Evolutionary conservation across 2,888 invertebrate species (phyloP).

Genomic region (Sericinus montela): DNA sequence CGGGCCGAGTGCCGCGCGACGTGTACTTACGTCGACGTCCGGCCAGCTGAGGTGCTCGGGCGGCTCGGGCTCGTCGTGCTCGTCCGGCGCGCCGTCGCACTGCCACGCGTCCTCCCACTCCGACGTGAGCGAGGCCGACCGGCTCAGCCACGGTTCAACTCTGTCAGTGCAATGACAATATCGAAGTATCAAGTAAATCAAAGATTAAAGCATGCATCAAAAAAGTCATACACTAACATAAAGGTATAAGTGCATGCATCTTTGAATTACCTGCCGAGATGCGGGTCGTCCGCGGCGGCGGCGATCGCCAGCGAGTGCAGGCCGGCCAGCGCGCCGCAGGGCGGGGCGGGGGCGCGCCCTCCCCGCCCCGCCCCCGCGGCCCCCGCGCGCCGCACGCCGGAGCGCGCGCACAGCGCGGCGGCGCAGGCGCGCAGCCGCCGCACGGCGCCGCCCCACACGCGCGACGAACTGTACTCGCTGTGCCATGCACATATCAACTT

Average conservation of each 20-base stretch:
- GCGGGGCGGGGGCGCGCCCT: slow-evolving; percentile 51
- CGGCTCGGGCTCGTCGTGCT: slow-evolving; percentile 57
- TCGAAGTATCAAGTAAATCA: not conserved
- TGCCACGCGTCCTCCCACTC: slow-evolving; percentile 29
- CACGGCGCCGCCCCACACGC: slow-evolving; percentile 84
- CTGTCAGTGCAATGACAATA: slow-evolving; percentile 20
- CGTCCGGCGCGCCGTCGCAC: slow-evolving; percentile 28
- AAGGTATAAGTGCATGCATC: no score
- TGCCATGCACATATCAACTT: not conserved
- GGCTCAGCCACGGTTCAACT: slow-evolving; percentile 33
- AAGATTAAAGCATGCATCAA: no score
- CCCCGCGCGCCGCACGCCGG: slow-evolving; percentile 27
- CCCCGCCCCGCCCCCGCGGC: slow-evolving; percentile 72
- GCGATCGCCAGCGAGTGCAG: slow-evolving; percentile 74
- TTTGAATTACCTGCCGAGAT: slow-evolving; percentile 82
- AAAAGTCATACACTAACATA: no score
- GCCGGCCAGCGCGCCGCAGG: slow-evolving; percentile 78
- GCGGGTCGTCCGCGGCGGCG: slow-evolving; percentile 50
- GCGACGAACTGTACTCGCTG: slow-evolving; percentile 90
- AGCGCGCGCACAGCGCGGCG: slow-evolving; percentile 82
- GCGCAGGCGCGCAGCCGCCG: slow-evolving; percentile 86
- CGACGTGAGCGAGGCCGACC: slow-evolving; percentile 26
- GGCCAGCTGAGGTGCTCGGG: slow-evolving; percentile 86
- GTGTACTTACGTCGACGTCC: slow-evolving; percentile 41
- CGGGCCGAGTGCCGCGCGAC: slow-evolving; percentile 7